Evolutionary conservation across 2,113 vertebrate genomes (phyloP), one percentile per base, ranked within the genome.

Genomic region (Capreolus pygargus): DNA sequence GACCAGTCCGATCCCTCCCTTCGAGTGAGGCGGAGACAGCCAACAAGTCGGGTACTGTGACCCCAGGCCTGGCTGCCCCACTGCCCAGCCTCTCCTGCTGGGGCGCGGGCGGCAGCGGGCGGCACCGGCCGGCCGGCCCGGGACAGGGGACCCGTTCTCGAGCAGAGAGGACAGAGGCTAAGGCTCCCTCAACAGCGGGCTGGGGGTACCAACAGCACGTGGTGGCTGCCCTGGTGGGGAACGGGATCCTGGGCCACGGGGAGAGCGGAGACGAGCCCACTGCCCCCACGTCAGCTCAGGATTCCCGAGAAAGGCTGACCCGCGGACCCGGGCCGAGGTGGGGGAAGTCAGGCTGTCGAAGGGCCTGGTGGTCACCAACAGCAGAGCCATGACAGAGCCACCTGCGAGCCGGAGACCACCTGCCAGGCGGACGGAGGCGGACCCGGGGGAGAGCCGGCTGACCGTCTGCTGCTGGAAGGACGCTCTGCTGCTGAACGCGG

Each of bases 11-110:
- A 11, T 3, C 0, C 3, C 12, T n/a, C 86, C 54, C 1, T 1
- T 0, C 5, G 14, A 15, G 52, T 54, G 36, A 23, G 7, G 52
- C 2, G 5, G 23, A 50, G 61, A 54, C 19, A 10, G n/a, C 28
- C 39, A 25, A 7, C 0, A 0, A 79, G 11, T 4, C 8, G 0
- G 23, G 23, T 1, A 19, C 16, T 0, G 16, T 6, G 47, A 15
- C 39, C 33, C 6, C 2, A 3, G 36, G 7, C 33, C 36, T 30
- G 50, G 67, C 5, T 1, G 3, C 84, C 12, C 76, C 7, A 1
- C 50, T 19, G 14, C 84, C 79, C 52, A 11, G 55, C n/a, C 50
- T 67, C 83, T 6, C 64, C 79, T 13, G 52, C 88, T 23, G 23
- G 5, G 58, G 16, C 4, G 27, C 3, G 0, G 12, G n/a, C 33